phyloP scores from a whole-genome alignment of 1,140 invertebrate genomes.

The Idris sp. region DNA sequence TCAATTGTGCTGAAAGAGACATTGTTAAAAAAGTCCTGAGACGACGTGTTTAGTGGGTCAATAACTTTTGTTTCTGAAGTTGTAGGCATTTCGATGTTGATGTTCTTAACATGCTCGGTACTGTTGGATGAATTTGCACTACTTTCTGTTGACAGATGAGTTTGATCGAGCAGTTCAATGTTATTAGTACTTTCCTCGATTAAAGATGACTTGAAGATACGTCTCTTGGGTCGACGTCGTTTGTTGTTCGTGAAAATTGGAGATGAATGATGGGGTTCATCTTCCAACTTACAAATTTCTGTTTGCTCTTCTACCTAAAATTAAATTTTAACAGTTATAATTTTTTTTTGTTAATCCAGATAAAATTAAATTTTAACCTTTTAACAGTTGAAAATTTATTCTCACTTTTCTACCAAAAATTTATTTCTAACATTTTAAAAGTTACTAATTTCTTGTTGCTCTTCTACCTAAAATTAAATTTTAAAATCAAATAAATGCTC shows the following conservation, averaged over 20 bases:
- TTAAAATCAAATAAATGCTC: too few relatives aligned
- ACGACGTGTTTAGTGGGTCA: constrained; percentile 48
- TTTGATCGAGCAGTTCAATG: constrained; percentile 17
- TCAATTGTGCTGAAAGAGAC: constrained; percentile 65
- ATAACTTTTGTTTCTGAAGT: not conserved
- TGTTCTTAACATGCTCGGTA: constrained; percentile 1
- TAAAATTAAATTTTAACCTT: too few relatives aligned
- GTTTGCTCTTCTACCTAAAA: too few relatives aligned
- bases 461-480: too few relatives aligned
- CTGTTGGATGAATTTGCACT: constrained; percentile 6
- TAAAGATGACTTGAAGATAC: constrained; percentile 60
- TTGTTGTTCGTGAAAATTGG: constrained; percentile 62
- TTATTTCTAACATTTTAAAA: too few relatives aligned
- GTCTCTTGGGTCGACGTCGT: constrained; percentile 53
- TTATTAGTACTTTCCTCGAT: constrained; percentile 3
- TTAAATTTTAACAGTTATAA: too few relatives aligned
- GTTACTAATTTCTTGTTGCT: too few relatives aligned
- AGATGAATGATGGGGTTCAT: constrained; percentile 41
- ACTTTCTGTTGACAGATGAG: not conserved
- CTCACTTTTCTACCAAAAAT: too few relatives aligned
- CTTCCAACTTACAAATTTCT: constrained; percentile 22
- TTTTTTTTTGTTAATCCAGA: too few relatives aligned
- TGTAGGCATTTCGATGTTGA: not conserved
- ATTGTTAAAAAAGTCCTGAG: constrained; percentile 68
- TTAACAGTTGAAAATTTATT: too few relatives aligned